These are phyloP conservation scores for Hypercompe scribonia DNA, from an alignment of 2,888 invertebrate species.

Conservation along the genomic window DNA sequence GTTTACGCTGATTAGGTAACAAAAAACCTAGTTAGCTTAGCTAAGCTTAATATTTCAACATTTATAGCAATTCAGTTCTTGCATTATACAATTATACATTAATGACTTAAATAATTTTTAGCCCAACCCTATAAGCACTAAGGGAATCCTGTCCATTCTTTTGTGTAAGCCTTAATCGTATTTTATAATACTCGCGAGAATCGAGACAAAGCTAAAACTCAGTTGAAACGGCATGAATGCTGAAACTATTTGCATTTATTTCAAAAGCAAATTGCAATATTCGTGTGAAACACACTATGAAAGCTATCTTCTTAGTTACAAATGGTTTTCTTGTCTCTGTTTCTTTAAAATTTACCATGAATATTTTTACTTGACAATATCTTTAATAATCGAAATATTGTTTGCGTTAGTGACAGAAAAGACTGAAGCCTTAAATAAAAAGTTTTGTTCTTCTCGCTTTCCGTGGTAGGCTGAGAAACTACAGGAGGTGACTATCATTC, in stretches of 20 bases:
- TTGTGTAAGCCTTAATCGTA: conserved; percentile 1
- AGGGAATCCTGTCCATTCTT: neutral
- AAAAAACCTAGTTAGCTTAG: too few relatives aligned
- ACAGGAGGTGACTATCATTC: too few relatives aligned
- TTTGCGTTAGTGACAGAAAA: neutral
- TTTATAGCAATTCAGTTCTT: neutral
- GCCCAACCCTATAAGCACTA: neutral
- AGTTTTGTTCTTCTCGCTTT: too few relatives aligned
- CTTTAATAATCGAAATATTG: neutral
- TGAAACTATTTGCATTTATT: conserved; percentile 17
- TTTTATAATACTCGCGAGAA: conserved; percentile 6
- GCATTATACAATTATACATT: too few relatives aligned
- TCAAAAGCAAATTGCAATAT: conserved; percentile 12
- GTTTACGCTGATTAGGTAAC: too few relatives aligned
- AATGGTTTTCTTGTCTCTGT: conserved; percentile 7
- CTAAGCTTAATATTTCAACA: neutral
- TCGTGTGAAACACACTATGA: conserved; percentile 14
- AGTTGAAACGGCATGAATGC: conserved; percentile 12
- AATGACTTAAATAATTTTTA: too few relatives aligned
- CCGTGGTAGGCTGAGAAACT: too few relatives aligned
- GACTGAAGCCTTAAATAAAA: too few relatives aligned
- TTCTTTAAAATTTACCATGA: conserved; percentile 1
- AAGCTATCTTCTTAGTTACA: conserved; percentile 5
- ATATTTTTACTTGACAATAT: neutral
- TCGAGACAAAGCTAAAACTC: conserved; percentile 5